phyloP scores from a whole-genome alignment of 2,888 invertebrate genomes.

The Ichneumoninae sp. region DNA sequence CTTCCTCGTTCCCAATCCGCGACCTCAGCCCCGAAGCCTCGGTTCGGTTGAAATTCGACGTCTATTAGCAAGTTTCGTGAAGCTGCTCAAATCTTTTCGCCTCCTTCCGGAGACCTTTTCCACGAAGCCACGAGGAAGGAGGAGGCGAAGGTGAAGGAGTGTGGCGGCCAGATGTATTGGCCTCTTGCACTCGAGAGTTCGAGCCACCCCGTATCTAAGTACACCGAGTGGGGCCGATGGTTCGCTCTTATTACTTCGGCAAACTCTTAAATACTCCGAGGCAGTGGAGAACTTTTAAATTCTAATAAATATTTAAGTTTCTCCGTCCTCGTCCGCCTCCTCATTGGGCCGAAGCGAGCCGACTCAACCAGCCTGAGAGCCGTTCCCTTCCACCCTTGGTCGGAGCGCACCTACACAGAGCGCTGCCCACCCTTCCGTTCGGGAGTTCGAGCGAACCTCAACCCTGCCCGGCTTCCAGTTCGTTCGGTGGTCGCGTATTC shows the following conservation, averaged over 20 bases:
- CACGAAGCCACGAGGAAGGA: conserved; percentile 7
- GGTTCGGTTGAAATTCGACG: conserved; percentile 68
- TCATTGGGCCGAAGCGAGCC: not conserved
- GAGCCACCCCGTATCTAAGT: conserved; percentile 59
- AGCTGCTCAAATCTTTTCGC: conserved; percentile 59
- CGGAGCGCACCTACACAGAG: not conserved
- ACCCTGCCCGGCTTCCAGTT: conserved; percentile 47
- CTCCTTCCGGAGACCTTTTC: conserved; percentile 43
- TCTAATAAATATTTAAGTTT: conserved; percentile 82
- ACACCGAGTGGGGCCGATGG: conserved; percentile 49
- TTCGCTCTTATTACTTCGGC: conserved; percentile 77
- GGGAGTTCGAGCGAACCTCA: conserved; percentile 31
- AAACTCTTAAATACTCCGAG: conserved; percentile 80
- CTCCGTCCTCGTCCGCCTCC: conserved; percentile 52
- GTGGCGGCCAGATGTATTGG: conserved; percentile 58
- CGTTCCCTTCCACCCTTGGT: conserved; percentile 21
- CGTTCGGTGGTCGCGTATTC: conserved; percentile 48
- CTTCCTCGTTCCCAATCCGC: conserved; percentile 39
- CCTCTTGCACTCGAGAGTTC: conserved; percentile 55
- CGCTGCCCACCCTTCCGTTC: conserved; percentile 38
- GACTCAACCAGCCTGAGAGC: not conserved
- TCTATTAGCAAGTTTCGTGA: conserved; percentile 72
- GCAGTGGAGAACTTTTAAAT: conserved; percentile 79
- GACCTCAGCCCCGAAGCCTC: conserved; percentile 59
- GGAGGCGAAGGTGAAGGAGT: conserved; percentile 11